Percentiles rank a stretch among this genome's conserved stretches.
Conservation (phyloP, 2,797 vertebrate genomes). For the Sebastes dallii region DNA sequence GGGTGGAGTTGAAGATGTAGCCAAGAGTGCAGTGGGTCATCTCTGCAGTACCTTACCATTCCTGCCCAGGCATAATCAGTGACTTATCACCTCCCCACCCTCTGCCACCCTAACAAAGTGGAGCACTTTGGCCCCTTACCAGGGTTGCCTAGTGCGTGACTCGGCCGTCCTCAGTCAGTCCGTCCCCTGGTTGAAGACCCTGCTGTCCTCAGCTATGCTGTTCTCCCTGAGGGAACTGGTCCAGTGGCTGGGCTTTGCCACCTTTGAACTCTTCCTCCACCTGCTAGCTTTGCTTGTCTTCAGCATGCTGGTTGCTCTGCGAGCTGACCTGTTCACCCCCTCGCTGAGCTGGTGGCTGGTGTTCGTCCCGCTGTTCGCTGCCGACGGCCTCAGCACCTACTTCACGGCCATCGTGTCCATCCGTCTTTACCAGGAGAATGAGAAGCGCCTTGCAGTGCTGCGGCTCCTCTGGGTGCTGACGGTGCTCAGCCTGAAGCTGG, state of each 20-base stretch:
- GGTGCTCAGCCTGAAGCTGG: slow-evolving; percentile 96
- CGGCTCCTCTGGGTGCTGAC: slow-evolving; percentile 98
- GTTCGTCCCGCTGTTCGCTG: slow-evolving; percentile 92
- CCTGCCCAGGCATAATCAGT: not conserved
- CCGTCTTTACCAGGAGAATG: slow-evolving; percentile 97
- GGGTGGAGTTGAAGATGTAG: slow-evolving; percentile 66
- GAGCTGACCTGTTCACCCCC: slow-evolving; percentile 81
- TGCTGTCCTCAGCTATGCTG: slow-evolving; percentile 81
- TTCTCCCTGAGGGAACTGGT: slow-evolving; percentile 95
- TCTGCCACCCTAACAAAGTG: slow-evolving; percentile 8
- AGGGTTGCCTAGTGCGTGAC: slow-evolving; percentile 34
- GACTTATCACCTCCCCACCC: not conserved
- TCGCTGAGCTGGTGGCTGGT: slow-evolving; percentile 93
- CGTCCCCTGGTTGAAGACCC: slow-evolving; percentile 26
- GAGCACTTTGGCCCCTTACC: slow-evolving; percentile 20
- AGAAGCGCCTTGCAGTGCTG: slow-evolving; percentile 94
- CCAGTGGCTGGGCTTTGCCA: slow-evolving; percentile 97
- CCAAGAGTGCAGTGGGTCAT: slow-evolving; percentile 1
- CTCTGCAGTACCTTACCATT: not conserved
- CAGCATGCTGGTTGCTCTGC: slow-evolving; percentile 91
- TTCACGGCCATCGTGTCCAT: slow-evolving; percentile 98
- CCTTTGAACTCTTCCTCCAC: slow-evolving; percentile 96
- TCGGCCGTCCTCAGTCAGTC: slow-evolving; percentile 29
- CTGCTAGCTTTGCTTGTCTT: slow-evolving; percentile 89
- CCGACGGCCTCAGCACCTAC: slow-evolving; percentile 98